Base-by-base conservation (phyloP, 2,888 invertebrate genomes). In the Paralinhomoeus sp. region DNA sequence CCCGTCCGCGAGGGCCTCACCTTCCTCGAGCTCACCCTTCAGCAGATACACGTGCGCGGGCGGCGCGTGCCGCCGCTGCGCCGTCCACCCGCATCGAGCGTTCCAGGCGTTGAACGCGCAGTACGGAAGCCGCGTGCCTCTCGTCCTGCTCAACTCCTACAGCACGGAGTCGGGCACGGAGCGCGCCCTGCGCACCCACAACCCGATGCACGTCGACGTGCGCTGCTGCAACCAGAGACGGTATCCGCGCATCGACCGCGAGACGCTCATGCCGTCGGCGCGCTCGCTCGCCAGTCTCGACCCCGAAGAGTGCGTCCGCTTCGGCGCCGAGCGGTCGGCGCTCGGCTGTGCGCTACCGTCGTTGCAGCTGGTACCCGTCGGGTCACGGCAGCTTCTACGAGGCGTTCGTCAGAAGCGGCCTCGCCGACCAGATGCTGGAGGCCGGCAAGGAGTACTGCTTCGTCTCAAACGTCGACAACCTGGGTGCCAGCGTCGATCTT, bases 301-400 rank as follows among this genome's bases (percentile, higher is more conserved):
- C 59, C 73, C 80, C 49, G 89, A 91, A 54, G 77, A 81, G 74
- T 71, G 53, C 58, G 66, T 37, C 20, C 5, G 27, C 27, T 5
- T n/a, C n/a, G n/a, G n/a, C n/a, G n/a, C n/a, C n/a, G n/a, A n/a
- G n/a, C n/a, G n/a, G n/a, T n/a, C n/a, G n/a, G n/a, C n/a, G n/a
- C n/a, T n/a, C n/a, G n/a, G n/a, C n/a, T n/a, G n/a, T n/a, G n/a
- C n/a, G n/a, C n/a, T n/a, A n/a, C n/a, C 27, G 27, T 27, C 18
- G 15, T 55, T 63, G 21, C 62, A 84, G 84, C 18, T 89, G 85
- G 85, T 89, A 87, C 65, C 89, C 89, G 15, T 89, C 89, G 37
- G 89, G 97, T 45, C 97, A 99, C 73, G 97, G 97, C 48, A 93
- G 99, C 69, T 89, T 97, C 67, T 99, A 97, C 68, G 77, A 81